Percentiles rank a stretch among this genome's conserved stretches.
Evolutionary conservation across 2,888 invertebrate species (phyloP).

Genomic region (Tenthredo notha): DNA sequence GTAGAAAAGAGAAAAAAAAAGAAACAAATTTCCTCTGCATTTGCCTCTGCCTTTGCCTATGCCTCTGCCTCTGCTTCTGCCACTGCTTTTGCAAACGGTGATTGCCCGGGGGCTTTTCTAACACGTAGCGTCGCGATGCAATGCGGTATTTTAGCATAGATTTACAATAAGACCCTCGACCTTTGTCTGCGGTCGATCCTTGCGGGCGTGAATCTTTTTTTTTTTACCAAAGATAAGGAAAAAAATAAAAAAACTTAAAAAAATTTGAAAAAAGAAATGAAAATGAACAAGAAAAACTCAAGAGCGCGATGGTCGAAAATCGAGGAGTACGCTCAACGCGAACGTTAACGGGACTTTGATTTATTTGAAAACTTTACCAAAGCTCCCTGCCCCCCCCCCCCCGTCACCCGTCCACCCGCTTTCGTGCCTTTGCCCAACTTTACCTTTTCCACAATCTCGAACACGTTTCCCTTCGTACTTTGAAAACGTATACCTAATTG

Average conservation of each 20-base stretch:
- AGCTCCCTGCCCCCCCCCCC: too few relatives aligned
- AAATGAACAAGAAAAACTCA: background rate
- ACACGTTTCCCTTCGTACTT: slow-evolving; percentile 23
- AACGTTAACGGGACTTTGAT: slow-evolving; percentile 26
- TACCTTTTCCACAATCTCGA: slow-evolving; percentile 8
- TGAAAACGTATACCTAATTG: slow-evolving; percentile 24
- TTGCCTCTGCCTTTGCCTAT: slow-evolving; percentile 28
- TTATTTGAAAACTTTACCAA: slow-evolving; percentile 26
- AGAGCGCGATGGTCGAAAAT: slow-evolving; percentile 9
- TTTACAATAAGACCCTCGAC: background rate
- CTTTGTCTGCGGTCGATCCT: background rate
- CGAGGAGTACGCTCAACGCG: background rate
- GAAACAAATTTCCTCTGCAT: background rate
- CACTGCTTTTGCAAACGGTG: slow-evolving; percentile 22
- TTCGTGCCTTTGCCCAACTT: background rate
- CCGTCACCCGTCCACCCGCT: too few relatives aligned
- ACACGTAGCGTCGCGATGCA: background rate
- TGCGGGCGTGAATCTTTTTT: background rate
- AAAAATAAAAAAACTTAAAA: background rate
- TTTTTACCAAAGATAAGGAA: background rate
- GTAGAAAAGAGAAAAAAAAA: background rate
- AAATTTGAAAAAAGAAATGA: background rate
- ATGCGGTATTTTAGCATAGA: background rate
- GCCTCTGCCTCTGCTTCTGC: slow-evolving; percentile 24
- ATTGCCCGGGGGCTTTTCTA: slow-evolving; percentile 34